phyloP scores from a whole-genome alignment of 2,113 vertebrate genomes.

The Zosterops japonicus region DNA sequence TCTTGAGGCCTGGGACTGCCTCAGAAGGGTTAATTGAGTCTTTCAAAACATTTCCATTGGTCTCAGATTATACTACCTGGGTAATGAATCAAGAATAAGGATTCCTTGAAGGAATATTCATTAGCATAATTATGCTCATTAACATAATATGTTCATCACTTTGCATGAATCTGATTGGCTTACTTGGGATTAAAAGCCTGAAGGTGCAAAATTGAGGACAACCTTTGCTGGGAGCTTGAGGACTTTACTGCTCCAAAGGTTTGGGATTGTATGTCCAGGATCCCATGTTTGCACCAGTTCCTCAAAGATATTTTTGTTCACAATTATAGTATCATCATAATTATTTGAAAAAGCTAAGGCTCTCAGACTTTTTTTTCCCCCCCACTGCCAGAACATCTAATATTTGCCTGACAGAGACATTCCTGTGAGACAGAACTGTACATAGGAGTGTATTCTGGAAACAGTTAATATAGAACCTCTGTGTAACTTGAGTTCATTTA shows the following conservation, averaged over 20 bases:
- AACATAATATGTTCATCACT: constrained; percentile 24
- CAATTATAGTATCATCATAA: neutral
- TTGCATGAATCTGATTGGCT: constrained; percentile 18
- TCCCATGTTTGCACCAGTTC: neutral
- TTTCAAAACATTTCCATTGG: constrained; percentile 15
- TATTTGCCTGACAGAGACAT: neutral
- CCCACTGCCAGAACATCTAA: neutral
- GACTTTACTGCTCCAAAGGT: neutral
- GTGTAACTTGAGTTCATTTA: constrained; percentile 43
- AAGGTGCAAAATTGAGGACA: neutral
- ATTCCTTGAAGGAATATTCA: constrained; percentile 30
- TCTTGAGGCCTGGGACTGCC: neutral
- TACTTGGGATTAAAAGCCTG: constrained; percentile 5
- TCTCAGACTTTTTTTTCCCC: neutral
- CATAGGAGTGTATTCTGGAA: neutral
- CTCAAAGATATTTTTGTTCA: neutral
- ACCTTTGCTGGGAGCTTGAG: neutral
- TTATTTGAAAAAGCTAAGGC: neutral
- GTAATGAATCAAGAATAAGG: constrained; percentile 12
- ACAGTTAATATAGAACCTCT: constrained; percentile 15
- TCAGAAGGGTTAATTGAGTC: neutral
- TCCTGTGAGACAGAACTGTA: neutral
- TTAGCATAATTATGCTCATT: constrained; percentile 49
- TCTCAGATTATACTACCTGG: neutral
- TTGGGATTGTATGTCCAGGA: neutral